phyloP scores from a whole-genome alignment of 2,888 invertebrate genomes.

The Callyntrura sp. region DNA sequence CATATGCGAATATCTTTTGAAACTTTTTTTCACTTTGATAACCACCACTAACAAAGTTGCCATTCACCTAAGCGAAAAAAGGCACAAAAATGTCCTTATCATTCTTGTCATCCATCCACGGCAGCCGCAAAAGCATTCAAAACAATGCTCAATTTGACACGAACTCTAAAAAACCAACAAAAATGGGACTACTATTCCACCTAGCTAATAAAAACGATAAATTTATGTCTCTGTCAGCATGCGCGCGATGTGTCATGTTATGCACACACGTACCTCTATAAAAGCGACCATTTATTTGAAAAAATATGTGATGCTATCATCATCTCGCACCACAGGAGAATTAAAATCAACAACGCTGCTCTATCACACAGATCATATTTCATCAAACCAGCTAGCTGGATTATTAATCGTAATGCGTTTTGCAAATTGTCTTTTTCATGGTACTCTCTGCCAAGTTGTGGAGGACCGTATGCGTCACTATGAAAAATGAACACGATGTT shows the following conservation, averaged over 20 bases:
- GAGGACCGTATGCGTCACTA: too few relatives aligned
- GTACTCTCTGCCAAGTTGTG: not conserved
- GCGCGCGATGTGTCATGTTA: not conserved
- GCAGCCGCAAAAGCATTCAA: not conserved
- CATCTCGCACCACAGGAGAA: not conserved
- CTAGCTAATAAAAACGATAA: too few relatives aligned
- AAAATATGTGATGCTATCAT: constrained; percentile 20
- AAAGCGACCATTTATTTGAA: not conserved
- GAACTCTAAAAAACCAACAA: not conserved
- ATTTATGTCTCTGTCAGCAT: not conserved
- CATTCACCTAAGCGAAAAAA: constrained; percentile 15
- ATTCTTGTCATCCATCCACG: too few relatives aligned
- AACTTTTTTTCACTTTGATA: not conserved
- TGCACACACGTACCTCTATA: not conserved
- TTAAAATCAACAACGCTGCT: not conserved
- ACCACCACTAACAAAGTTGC: not conserved
- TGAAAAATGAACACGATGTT: too few relatives aligned
- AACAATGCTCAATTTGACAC: not conserved
- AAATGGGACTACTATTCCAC: too few relatives aligned
- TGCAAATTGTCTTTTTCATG: constrained; percentile 25
- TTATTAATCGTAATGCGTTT: constrained; percentile 37
- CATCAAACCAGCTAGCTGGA: constrained; percentile 29
- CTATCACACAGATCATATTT: not conserved
- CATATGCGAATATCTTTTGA: not conserved
- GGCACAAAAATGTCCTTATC: too few relatives aligned